Evolutionary conservation across 2,113 vertebrate species (phyloP), one percentile per base, ranked within the genome.

Genomic region (Aplodontia rufa): DNA sequence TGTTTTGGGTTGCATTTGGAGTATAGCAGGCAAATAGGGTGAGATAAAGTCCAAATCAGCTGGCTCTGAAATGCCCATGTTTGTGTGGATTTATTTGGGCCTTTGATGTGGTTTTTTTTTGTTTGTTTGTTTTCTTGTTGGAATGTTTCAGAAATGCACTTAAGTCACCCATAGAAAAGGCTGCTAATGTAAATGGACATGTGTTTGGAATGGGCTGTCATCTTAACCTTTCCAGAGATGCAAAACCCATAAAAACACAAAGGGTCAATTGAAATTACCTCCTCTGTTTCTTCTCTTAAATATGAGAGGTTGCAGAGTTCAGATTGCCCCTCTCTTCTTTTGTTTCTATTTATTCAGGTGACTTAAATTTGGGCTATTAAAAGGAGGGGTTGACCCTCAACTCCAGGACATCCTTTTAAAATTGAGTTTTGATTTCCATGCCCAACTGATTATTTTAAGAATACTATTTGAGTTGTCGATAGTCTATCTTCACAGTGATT

Each of bases 311-410:
- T 95, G 62, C 35, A 84, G 91, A 95, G 91, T 93, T 98, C 95
- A 97, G 53, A 47, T 22, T 80, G 40, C 42, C 78, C 88, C 74
- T 90, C 79, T 74, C 79, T 93, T 88, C 82, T 40, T 12, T 3
- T 85, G 40, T 47, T 76, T 96, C 89, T 98, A 72, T 97, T 97
- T 98, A 94, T 90, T 97, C 97, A 97, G 96, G 96, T 97, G 96
- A 97, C 86, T 97, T 94, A 96, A 91, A 97, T 98, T 97, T 94
- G 83, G 72, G 88, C 69, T 95, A 30, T 87, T 95, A 81, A 76
- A 94, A 68, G 47, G 49, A 74, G 53, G 69, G 17, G n/a, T 74
- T 95, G 93, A 91, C 83, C 82, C 58, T 93, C 96, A 93, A 75
- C 16, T 55, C 74, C 72, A 49, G 47, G 74, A 96, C 81, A 93